A percentile compares a stretch with the other conserved stretches of the same genome.
These are phyloP conservation scores for Acanthisitta chloris DNA, from an alignment of 2,113 vertebrate genomes.

Conservation along the genomic window DNA sequence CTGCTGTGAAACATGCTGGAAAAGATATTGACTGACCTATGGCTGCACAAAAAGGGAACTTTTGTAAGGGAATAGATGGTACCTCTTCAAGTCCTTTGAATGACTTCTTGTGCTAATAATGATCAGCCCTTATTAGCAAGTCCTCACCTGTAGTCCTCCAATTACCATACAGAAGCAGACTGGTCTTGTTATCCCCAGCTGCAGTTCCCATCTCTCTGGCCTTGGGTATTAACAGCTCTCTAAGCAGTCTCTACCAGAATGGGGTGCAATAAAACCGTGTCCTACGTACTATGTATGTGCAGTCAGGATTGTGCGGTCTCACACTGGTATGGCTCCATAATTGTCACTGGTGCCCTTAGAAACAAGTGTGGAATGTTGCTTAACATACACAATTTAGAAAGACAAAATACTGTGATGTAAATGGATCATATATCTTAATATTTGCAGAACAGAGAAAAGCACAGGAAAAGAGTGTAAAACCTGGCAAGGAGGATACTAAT, in stretches of 20 bases:
- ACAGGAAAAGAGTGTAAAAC: not conserved
- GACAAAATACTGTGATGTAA: not conserved
- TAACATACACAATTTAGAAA: not conserved
- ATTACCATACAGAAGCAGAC: not conserved
- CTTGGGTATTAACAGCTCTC: not conserved
- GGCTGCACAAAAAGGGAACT: not conserved
- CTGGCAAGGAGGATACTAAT: not conserved
- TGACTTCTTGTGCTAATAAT: not conserved
- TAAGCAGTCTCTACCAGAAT: not conserved
- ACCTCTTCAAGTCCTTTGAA: not conserved
- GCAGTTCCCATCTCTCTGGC: not conserved
- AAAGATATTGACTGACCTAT: not conserved
- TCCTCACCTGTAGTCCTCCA: not conserved
- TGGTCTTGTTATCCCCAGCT: not conserved
- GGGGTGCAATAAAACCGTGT: not conserved
- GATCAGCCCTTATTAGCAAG: not conserved
- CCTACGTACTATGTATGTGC: fast-evolving
- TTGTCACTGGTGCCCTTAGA: not conserved
- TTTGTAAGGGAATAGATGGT: not conserved
- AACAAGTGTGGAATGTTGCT: not conserved
- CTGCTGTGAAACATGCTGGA: not conserved
- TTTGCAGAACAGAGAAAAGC: not conserved
- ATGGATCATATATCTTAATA: not conserved
- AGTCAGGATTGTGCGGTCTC: not conserved
- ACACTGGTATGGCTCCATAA: not conserved